Conservation (phyloP, 2,113 vertebrate genomes). For the Triplophysa rosa region DNA sequence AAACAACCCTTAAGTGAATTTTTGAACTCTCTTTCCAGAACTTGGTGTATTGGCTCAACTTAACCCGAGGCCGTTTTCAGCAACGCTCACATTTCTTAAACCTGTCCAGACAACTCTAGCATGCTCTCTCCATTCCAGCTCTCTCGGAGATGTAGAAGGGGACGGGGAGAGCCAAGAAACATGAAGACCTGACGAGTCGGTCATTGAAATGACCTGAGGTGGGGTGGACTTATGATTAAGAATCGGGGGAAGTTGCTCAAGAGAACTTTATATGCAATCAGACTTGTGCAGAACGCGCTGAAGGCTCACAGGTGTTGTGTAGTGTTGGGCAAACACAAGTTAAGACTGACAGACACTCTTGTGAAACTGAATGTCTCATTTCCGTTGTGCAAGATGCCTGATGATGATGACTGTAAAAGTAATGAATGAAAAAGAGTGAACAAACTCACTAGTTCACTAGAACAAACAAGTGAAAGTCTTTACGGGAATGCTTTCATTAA, state of each 20-base stretch:
- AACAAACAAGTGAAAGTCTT: background rate
- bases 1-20: background rate
- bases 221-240: background rate
- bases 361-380: constrained; percentile 27
- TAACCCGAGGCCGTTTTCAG: background rate
- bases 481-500: background rate
- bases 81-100: background rate
- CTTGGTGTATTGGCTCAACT: background rate
- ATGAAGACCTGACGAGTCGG: background rate
- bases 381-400: constrained; percentile 7
- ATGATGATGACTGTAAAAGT: background rate
- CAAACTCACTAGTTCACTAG: no score
- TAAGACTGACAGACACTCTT: background rate
- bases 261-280: background rate
- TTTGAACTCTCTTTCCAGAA: background rate
- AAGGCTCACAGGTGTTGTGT: background rate
- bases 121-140: background rate
- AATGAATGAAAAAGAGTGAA: constrained; percentile 16
- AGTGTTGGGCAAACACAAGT: background rate
- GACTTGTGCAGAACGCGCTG: background rate
- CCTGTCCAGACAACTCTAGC: constrained; percentile 10
- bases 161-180: background rate
- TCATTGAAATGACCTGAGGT: background rate
- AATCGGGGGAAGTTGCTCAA: background rate
- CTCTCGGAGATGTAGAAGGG: background rate